Base-by-base conservation (phyloP, 2,797 vertebrate species). In the Anomalospiza imberbis region DNA sequence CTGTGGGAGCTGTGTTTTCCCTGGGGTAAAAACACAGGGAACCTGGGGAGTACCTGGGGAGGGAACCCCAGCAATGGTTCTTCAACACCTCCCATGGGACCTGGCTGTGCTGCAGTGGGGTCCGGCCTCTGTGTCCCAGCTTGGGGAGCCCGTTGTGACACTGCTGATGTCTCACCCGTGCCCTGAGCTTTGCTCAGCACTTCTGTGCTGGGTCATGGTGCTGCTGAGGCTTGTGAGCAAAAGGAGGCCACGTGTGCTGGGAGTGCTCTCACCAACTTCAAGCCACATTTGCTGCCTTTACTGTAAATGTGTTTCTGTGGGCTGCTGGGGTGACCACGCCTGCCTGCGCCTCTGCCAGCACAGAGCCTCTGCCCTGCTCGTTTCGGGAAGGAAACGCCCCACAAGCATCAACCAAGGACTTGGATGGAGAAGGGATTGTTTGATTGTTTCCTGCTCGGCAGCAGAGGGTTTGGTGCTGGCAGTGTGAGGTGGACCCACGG, bases 401-500 rank as follows among this genome's bases (percentile, higher is more conserved):
- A 72, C 26, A 65, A 68, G 10, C 28, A 19, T n/a, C 2, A 2
- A 9, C 29, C 28, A 0, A 21, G 48, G 48, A 7, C 21, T 18
- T 4, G 76, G 51, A 28, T 55, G 66, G 88, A 44, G 66, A 61
- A 12, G 24, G 77, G 70, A n/a, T n/a, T n/a, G n/a, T n/a, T n/a
- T n/a, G 3, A 6, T 55, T 3, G 29, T 13, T 79, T 36, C 36
- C 73, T 54, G 58, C 81, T n/a, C 72, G 9, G 66, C 58, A 6
- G 17, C 8, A 7, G 77, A 51, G 72, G 71, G 36, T 63, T 54
- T 1, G 16, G 25, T 25, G 13, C 58, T 1, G 13, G 36, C 4
- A 1, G 21, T 0, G 25, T 3, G 63, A 2, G 26, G 0, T 0
- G 14, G 63, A 12, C 19, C 45, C 0, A 1, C 18, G 10, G 61